Base-by-base conservation (phyloP, 1,140 invertebrate species). In the Aphis gossypii region DNA sequence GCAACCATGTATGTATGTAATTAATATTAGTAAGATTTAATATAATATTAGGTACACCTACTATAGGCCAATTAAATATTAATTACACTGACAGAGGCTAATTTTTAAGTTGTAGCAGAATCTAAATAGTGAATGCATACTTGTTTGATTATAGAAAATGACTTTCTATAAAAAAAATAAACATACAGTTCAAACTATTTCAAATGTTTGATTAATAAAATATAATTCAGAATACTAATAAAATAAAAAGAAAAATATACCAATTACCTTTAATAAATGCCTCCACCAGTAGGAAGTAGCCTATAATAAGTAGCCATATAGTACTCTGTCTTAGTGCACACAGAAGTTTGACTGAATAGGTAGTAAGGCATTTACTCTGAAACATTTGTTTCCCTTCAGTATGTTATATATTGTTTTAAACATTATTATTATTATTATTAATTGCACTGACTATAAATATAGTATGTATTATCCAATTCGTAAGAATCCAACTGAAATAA, bases 311-410 rank as follows among this genome's bases (percentile, higher is more conserved):
- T 90, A 68, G 89, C 89, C 54, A 68, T n/a, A 90, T 46, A 90
- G 88, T 41, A 90, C 51, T 87, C 44, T 90, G 38, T 68, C 88
- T 90, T 60, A 90, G 54, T 30, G 23, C n/a, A 44, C 89, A 68
- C 89, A 90, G 51, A 90, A 90, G 56, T 60, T 68, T 90, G 89
- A 90, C 54, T 11, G 89, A 90, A 44, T 90, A 41, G 38, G 38
- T 41, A 90, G 89, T 90, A 90, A 41, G 89, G 89, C 89, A 56
- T 89, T 89, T 89, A 60, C 89, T 90, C 89, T 90, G 56, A 90
- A 90, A 90, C 89, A 90, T 90, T 90, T 90, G 89, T 90, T 90
- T 90, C 89, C 25, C 89, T 90, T 60, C 51, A 90, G 23, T 90
- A 60, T 56, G 35, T 60, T 60, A 68, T 88, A 90, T 30, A 44